Percentiles rank a stretch among this genome's conserved stretches.
Evolutionary conservation across 2,113 vertebrate genomes (phyloP).

Genomic region (Chauna torquata): DNA sequence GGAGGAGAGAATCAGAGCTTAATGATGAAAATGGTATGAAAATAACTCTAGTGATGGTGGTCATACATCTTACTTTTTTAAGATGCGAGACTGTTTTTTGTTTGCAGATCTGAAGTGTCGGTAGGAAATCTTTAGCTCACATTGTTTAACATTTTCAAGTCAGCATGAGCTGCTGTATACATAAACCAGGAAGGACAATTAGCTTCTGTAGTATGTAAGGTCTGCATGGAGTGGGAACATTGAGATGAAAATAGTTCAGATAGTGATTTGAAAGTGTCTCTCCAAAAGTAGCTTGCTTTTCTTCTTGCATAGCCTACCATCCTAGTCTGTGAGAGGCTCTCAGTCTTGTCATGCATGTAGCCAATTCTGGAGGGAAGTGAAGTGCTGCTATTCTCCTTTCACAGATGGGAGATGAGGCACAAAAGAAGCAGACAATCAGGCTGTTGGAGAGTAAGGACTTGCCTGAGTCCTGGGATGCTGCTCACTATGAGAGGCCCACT

Average conservation of each 20-base stretch:
- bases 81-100: not conserved
- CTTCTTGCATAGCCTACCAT: not conserved
- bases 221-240: constrained; percentile 4
- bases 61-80: not conserved
- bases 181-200: not conserved
- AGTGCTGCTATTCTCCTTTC: not conserved
- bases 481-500: not conserved
- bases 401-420: not conserved
- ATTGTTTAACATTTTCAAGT: not conserved
- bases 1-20: not conserved
- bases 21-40: constrained; percentile 17
- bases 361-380: not conserved
- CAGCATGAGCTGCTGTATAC: not conserved
- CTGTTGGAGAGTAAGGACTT: not conserved
- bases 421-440: not conserved
- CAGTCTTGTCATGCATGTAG: not conserved
- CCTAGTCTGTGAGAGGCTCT: not conserved
- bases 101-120: not conserved
- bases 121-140: not conserved
- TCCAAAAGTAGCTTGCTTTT: constrained; percentile 14
- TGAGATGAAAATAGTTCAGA: constrained; percentile 30
- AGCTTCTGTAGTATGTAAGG: not conserved
- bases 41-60: not conserved
- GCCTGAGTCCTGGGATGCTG: not conserved
- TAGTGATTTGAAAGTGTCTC: not conserved